Conservation (phyloP, 2,888 invertebrate species). For the Vannuccia rotundouncinata region DNA sequence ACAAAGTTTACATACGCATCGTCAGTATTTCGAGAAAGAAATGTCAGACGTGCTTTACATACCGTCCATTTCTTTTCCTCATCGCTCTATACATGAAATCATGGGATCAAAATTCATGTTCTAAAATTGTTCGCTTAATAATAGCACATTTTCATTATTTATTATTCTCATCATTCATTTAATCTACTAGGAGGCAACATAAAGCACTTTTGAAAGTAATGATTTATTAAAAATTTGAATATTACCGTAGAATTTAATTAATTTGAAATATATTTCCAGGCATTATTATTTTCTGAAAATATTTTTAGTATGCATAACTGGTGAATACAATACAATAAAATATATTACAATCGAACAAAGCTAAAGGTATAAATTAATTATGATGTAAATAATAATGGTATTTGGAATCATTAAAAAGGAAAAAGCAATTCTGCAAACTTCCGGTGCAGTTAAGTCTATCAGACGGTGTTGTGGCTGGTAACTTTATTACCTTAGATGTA, state of each 20-base stretch:
- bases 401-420: too few species aligned
- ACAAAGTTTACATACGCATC: neutral
- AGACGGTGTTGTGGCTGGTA: neutral
- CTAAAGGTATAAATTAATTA: too few species aligned
- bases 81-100: neutral
- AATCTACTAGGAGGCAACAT: neutral
- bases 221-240: neutral
- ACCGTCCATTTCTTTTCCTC: neutral
- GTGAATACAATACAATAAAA: too few species aligned
- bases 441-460: neutral
- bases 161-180: neutral
- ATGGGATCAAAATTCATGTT: neutral
- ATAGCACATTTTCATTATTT: neutral
- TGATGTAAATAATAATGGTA: too few species aligned
- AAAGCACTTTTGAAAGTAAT: neutral
- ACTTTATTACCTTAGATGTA: neutral
- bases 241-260: neutral
- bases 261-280: neutral
- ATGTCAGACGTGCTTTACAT: too few species aligned
- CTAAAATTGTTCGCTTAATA: neutral
- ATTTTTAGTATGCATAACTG: too few species aligned
- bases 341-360: too few species aligned
- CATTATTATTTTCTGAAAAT: neutral
- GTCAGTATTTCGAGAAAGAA: neutral
- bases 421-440: too few species aligned